Evolutionary conservation across 2,113 vertebrate species (phyloP).

Genomic region (Anthoscopus minutus): DNA sequence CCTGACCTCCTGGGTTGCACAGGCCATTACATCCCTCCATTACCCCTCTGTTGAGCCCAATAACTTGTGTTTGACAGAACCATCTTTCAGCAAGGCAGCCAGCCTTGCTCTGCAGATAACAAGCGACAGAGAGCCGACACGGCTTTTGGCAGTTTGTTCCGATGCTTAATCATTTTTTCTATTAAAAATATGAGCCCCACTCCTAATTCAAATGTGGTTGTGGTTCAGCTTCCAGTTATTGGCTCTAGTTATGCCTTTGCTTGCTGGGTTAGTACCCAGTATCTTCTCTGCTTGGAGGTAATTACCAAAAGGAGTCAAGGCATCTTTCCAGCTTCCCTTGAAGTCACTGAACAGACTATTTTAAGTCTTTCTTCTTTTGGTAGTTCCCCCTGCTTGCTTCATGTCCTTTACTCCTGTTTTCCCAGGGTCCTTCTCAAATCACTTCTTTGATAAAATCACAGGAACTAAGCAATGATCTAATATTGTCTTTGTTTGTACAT

Average conservation of each 20-base stretch:
- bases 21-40: constrained; percentile 11
- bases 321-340: constrained; percentile 19
- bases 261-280: constrained; percentile 11
- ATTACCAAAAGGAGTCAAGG: constrained; percentile 17
- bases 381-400: neutral
- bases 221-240: constrained; percentile 17
- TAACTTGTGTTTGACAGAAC: constrained; percentile 31
- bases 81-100: constrained; percentile 40
- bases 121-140: neutral
- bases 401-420: neutral
- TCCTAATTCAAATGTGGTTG: constrained; percentile 42
- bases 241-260: constrained; percentile 22
- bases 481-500: neutral
- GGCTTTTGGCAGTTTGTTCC: constrained; percentile 43
- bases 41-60: constrained; percentile 25
- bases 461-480: neutral
- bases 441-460: neutral
- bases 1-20: constrained; percentile 39
- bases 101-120: constrained; percentile 48
- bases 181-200: constrained; percentile 53
- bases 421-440: neutral
- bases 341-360: constrained; percentile 7
- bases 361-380: neutral
- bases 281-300: neutral
- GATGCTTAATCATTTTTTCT: constrained; percentile 57